A percentile compares a stretch with the other conserved stretches of the same genome.
Conservation (phyloP, 35 echinoderm and acorn worm genomes). For the Acanthaster planci region DNA sequence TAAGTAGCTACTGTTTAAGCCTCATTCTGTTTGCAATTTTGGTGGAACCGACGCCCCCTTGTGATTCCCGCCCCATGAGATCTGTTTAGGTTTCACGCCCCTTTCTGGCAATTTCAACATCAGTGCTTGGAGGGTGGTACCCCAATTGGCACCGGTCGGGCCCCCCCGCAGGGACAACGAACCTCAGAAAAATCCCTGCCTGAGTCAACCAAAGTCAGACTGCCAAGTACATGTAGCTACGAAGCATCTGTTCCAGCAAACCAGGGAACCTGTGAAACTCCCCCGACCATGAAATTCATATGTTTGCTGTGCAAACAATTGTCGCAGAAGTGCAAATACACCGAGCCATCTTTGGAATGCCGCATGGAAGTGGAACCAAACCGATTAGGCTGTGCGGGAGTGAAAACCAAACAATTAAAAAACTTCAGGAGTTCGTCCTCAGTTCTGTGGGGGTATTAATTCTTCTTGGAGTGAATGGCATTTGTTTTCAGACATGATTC, state of each 20-base stretch:
- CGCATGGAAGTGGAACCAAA: too few species aligned
- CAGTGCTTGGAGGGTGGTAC: not conserved
- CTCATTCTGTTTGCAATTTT: too few species aligned
- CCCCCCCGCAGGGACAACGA: not conserved
- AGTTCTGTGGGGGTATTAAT: too few species aligned
- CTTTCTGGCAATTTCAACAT: constrained; percentile 2
- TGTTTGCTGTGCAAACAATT: constrained; percentile 12
- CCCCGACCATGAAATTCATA: constrained; percentile 31
- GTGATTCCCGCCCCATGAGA: not conserved
- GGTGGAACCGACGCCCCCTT: too few species aligned
- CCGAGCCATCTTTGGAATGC: not conserved
- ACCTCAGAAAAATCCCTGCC: not conserved
- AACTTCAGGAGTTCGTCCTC: too few species aligned
- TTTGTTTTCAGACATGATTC: too few species aligned
- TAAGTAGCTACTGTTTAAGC: too few species aligned
- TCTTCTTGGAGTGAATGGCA: too few species aligned
- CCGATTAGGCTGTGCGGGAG: too few species aligned
- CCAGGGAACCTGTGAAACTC: not conserved
- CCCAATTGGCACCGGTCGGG: not conserved
- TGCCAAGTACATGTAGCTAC: not conserved
- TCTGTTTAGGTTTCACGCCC: constrained; percentile 15
- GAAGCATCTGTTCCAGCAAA: not conserved
- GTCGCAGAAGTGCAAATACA: constrained; percentile 3
- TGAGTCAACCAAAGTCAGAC: not conserved
- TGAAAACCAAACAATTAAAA: too few species aligned